Evolutionary conservation across 2,113 vertebrate species (phyloP), one percentile per base, ranked within the genome.

Genomic region (Osmerus eperlanus): DNA sequence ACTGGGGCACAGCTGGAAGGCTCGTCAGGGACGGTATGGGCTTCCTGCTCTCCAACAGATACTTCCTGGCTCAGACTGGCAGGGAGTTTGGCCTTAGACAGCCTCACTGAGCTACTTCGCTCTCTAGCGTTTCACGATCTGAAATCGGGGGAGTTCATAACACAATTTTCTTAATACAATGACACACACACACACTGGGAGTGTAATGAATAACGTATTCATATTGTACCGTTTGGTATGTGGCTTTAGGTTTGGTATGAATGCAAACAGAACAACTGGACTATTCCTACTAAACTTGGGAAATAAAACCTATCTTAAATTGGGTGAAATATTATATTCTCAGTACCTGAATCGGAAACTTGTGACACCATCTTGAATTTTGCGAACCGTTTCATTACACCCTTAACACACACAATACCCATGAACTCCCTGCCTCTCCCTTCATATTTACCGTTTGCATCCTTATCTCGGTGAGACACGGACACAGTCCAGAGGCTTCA

Each of bases 1-100:
- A 83, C 29, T 23, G 72, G 78, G 81, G 87, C 80, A 80, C 83
- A 89, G 83, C 86, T 89, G 87, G 75, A 66, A 19, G 71, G 70
- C 70, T 84, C 77, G 80, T 86, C 83, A 78, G 68, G 76, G 75
- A 82, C 73, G 71, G 72, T 56, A 65, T 72, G 74, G 60, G 62
- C 79, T 89, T 90, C 86, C 86, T 84, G 78, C 69, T 78, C 67
- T 73, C 23, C 7, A 81, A 65, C 64, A 75, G 72, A 53, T 76
- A 62, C 72, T 77, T 84, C 81, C 74, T 71, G 70, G 14, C 68
- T 67, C 70, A 54, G 65, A 76, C 8, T 36, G 73, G 77, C 68
- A 75, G 75, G 59, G 68, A 28, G 61, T 72, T 12, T 74, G 66
- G 54, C 67, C 21, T 32, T 18, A 65, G 23, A 23, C 60, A 16